Evolutionary conservation across 2,888 invertebrate species (phyloP).

Genomic region (Chaetoderma sp.): DNA sequence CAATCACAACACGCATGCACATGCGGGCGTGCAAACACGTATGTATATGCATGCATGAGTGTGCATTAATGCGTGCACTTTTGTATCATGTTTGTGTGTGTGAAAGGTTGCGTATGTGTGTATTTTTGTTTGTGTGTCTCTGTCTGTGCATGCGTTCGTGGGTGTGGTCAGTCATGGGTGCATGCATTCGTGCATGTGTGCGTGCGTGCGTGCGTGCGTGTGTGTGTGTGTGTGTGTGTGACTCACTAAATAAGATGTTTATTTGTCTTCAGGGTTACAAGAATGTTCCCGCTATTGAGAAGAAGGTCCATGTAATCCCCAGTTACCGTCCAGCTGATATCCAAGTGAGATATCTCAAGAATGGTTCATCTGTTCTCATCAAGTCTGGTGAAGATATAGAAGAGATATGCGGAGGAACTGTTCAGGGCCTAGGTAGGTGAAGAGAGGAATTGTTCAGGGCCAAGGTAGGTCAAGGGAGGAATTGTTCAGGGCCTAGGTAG

Average conservation of each 20-base stretch:
- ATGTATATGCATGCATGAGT: too few relatives aligned
- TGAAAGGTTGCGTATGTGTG: too few relatives aligned
- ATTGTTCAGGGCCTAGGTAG: too few relatives aligned
- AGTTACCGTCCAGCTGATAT: slow-evolving; percentile 57
- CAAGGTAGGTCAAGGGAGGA: too few relatives aligned
- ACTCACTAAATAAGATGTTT: too few relatives aligned
- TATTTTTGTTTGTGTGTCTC: too few relatives aligned
- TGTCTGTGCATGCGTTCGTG: too few relatives aligned
- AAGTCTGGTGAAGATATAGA: slow-evolving; percentile 48
- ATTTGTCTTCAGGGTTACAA: slow-evolving; percentile 50
- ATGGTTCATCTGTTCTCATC: slow-evolving; percentile 35
- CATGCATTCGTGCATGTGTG: background rate
- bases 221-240: background rate
- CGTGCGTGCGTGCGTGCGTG: background rate
- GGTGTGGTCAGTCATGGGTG: background rate
- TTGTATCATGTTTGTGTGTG: too few relatives aligned
- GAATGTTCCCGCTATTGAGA: slow-evolving; percentile 51
- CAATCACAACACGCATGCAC: too few relatives aligned
- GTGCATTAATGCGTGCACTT: too few relatives aligned
- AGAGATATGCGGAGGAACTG: slow-evolving; percentile 47
- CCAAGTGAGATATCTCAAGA: slow-evolving; percentile 46
- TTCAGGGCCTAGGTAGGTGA: slow-evolving; percentile 53
- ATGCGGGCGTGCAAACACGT: too few relatives aligned
- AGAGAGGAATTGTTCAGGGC: too few relatives aligned
- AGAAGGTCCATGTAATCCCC: slow-evolving; percentile 55